phyloP scores from a whole-genome alignment of 1,140 invertebrate species.

The Drosophila micromelanica region DNA sequence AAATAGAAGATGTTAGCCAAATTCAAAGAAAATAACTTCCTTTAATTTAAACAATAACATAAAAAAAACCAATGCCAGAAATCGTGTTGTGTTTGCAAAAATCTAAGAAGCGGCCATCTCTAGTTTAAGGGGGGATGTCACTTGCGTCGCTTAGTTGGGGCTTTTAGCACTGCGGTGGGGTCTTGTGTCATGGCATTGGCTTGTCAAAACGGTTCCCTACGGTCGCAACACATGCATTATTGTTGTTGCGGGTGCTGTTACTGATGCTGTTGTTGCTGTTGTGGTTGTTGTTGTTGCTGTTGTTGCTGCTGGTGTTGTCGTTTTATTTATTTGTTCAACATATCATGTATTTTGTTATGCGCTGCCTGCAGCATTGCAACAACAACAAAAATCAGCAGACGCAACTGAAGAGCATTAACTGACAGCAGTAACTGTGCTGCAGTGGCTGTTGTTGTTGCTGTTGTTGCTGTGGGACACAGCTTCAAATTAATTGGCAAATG shows the following conservation, averaged over 20 bases:
- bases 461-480: constrained; percentile 23
- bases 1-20: too few relatives aligned
- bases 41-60: too few relatives aligned
- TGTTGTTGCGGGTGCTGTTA: constrained; percentile 18
- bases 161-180: constrained; percentile 10
- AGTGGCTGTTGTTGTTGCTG: constrained; percentile 10
- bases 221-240: constrained; percentile 7
- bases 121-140: background rate
- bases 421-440: constrained; percentile 12
- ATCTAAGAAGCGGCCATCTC: too few relatives aligned
- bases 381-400: constrained; percentile 8
- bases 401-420: constrained; percentile 3
- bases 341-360: constrained; percentile 29
- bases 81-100: too few relatives aligned
- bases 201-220: constrained; percentile 49
- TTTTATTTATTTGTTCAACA: constrained; percentile 62
- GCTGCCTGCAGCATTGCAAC: constrained; percentile 18
- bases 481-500: constrained; percentile 71
- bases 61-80: too few relatives aligned
- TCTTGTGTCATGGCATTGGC: constrained; percentile 49
- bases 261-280: constrained; percentile 16
- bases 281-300: constrained; percentile 6
- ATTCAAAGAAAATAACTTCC: too few relatives aligned
- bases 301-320: constrained; percentile 18
- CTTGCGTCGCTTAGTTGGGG: constrained; percentile 1